These are phyloP conservation scores for Chorisops tibialis DNA, from an alignment of 2,888 invertebrate genomes.

Conservation along the genomic window DNA sequence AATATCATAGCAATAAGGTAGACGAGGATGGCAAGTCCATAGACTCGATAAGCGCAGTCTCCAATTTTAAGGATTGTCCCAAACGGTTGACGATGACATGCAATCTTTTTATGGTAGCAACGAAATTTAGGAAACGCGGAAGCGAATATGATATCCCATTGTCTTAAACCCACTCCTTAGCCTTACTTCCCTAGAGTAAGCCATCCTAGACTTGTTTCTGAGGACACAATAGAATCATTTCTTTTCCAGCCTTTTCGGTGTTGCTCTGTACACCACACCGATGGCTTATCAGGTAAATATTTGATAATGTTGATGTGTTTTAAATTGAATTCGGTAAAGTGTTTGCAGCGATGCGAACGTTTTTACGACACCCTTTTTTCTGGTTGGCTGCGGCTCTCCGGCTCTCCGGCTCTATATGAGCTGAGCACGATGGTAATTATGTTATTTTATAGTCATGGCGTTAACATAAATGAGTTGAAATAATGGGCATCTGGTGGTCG, in stretches of 20 bases:
- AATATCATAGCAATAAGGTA: neutral
- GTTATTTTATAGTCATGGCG: constrained; percentile 23
- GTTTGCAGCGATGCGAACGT: neutral
- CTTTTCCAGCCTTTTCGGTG: neutral
- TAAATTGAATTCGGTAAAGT: constrained; percentile 13
- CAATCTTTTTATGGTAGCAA: no score
- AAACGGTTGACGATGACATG: no score
- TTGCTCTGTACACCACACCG: neutral
- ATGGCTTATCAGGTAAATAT: constrained; percentile 1
- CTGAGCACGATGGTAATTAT: constrained; percentile 23
- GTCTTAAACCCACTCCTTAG: no score
- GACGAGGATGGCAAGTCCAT: no score
- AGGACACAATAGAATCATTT: no score
- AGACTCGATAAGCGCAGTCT: no score
- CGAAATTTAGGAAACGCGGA: no score
- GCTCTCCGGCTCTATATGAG: constrained; percentile 5
- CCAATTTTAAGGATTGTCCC: no score
- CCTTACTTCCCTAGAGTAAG: neutral
- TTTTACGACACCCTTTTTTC: constrained; percentile 6
- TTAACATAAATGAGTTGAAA: constrained; percentile 21
- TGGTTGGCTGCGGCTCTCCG: neutral
- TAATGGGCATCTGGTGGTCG: constrained; percentile 23
- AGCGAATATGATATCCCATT: no score
- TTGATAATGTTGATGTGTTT: constrained; percentile 13
- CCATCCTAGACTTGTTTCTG: neutral